Evolutionary conservation across 2,797 vertebrate species (phyloP).

Genomic region (Pempheris klunzingeri): DNA sequence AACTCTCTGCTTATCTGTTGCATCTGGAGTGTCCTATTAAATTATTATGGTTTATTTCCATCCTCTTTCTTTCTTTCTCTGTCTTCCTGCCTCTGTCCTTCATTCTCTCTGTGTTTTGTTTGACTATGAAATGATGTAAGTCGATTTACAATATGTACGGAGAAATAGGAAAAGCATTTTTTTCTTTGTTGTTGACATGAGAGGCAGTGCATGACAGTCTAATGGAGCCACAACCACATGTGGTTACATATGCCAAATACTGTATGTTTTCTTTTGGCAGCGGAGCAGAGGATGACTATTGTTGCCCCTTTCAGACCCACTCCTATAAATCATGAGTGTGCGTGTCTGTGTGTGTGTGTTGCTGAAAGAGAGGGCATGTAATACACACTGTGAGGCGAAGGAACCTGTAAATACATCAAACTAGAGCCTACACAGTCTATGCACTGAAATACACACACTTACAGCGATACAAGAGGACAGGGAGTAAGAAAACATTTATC

Average conservation of each 20-base stretch:
- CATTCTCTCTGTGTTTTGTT: constrained; percentile 24
- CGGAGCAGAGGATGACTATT: constrained; percentile 67
- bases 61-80: neutral
- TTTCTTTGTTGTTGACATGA: constrained; percentile 57
- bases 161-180: constrained; percentile 22
- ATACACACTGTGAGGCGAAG: constrained; percentile 26
- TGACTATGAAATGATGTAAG: constrained; percentile 35
- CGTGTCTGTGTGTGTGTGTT: constrained; percentile 52
- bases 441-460: constrained; percentile 45
- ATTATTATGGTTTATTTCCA: constrained; percentile 2
- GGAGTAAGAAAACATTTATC: constrained; percentile 20
- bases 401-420: constrained; percentile 50
- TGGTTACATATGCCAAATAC: constrained; percentile 54
- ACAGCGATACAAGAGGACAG: constrained; percentile 36
- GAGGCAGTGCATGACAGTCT: constrained; percentile 54
- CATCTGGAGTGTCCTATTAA: constrained; percentile 6
- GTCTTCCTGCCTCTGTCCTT: neutral
- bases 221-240: constrained; percentile 60
- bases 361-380: constrained; percentile 42
- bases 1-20: constrained; percentile 32
- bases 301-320: constrained; percentile 62
- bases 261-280: constrained; percentile 69
- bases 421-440: constrained; percentile 28
- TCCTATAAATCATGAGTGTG: constrained; percentile 68
- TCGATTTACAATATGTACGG: constrained; percentile 35